Evolutionary conservation across 2,113 vertebrate species (phyloP), one percentile per base, ranked within the genome.

Genomic region (Labrus mixtus): DNA sequence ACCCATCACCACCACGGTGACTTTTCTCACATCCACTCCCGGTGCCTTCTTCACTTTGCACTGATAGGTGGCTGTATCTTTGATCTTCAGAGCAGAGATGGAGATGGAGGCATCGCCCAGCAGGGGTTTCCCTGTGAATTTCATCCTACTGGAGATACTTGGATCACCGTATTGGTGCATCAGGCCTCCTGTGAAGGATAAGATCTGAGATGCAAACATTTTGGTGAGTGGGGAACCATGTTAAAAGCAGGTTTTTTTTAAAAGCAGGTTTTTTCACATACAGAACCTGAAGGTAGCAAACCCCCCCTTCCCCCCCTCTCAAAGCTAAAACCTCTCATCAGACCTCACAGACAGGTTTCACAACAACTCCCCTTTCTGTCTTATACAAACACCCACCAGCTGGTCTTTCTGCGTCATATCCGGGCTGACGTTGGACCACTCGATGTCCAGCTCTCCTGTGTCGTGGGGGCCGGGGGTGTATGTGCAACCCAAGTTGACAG

Each of bases 11-110:
- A 94, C 93, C 69, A 98, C 79, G 0, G 96, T 95, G 78, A 97
- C 91, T 84, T 96, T 96, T 23, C 94, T 89, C 20, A 86, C 94
- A 68, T 96, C 97, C 5, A 95, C 92, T 4, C 95, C 94, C 0
- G 97, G 97, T 11, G 94, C 87, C 83, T 97, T 99, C 93, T 97
- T 97, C 64, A 99, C 97, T 66, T 96, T 96, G 59, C 98, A 99
- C 91, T 97, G 95, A 54, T 97, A 98, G n/a, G 96, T 97, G 37
- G 89, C 95, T 0, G 94, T 96, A 91, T 99, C 97, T 0, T 90
- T 86, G 0, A 62, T 19, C 54, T 69, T 89, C 68, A 97, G 51
- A 37, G 93, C 78, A 0, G 94, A 81, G 50, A 99, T 56, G 46
- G 83, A 87, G 84, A 99, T 92, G 41, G 96, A 96, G 4, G 97